A percentile compares a stretch with the other conserved stretches of the same genome.
These are phyloP conservation scores for Caenorhabditis brenneri DNA, from an alignment of 1,140 invertebrate genomes.

Conservation along the genomic window DNA sequence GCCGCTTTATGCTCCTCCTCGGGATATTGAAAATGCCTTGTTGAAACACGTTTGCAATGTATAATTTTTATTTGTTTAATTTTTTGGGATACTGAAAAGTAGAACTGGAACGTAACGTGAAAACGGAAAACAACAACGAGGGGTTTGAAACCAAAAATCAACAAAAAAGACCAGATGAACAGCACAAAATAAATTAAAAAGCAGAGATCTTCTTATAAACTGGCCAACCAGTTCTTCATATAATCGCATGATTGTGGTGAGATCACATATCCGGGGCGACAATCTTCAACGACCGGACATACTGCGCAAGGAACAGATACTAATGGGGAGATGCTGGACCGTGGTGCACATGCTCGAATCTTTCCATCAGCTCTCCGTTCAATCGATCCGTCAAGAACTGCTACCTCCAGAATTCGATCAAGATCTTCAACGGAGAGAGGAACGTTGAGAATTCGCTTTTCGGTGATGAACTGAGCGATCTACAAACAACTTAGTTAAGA, in stretches of 20 bases:
- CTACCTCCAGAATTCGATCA: constrained; percentile 54
- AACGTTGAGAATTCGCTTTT: constrained; percentile 49
- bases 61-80: too few species aligned
- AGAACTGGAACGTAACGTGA: too few species aligned
- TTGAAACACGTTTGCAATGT: too few species aligned
- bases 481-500: neutral
- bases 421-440: constrained; percentile 44
- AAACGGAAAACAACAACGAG: too few species aligned
- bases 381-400: constrained; percentile 52
- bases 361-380: constrained; percentile 51
- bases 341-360: constrained; percentile 39
- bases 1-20: neutral
- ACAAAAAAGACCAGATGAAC: neutral
- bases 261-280: constrained; percentile 53
- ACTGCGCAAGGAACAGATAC: constrained; percentile 50
- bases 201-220: neutral
- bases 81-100: too few species aligned
- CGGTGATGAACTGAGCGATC: constrained; percentile 51
- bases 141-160: neutral
- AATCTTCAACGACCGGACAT: constrained; percentile 56
- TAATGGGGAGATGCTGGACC: neutral
- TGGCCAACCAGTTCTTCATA: constrained; percentile 41
- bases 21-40: neutral
- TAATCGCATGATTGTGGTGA: constrained; percentile 55
- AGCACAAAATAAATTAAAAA: neutral